A percentile compares a stretch with the other conserved stretches of the same genome.
phyloP scores from a whole-genome alignment of 2,888 invertebrate species.

The Nesidiocoris tenuis region DNA sequence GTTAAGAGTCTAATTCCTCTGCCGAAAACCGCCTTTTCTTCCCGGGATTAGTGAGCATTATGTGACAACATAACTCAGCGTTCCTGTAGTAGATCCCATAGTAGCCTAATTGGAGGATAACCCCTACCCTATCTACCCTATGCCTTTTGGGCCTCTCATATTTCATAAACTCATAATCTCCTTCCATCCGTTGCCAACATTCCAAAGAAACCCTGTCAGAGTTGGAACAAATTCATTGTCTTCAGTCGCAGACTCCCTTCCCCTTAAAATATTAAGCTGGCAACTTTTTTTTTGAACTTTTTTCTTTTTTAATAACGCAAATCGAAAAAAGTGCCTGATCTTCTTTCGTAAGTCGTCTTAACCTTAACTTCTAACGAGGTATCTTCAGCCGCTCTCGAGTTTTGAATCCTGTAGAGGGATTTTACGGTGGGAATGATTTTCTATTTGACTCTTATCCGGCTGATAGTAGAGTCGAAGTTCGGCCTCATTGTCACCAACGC shows the following conservation, averaged over 20 bases:
- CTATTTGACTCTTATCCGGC: too few relatives aligned
- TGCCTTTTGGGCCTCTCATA: conserved; percentile 15
- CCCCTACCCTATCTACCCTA: conserved; percentile 1
- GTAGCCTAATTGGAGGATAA: conserved; percentile 23
- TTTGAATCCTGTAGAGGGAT: neutral
- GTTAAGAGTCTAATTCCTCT: neutral
- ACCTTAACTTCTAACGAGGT: conserved; percentile 9
- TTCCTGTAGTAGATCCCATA: neutral
- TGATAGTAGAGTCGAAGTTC: too few relatives aligned
- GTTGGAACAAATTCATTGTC: conserved; percentile 6
- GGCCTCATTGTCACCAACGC: too few relatives aligned
- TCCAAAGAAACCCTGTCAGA: neutral
- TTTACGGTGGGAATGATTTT: neutral
- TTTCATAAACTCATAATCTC: conserved; percentile 23
- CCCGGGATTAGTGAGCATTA: conserved; percentile 19
- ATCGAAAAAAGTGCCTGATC: conserved; percentile 5
- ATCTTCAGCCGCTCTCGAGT: neutral
- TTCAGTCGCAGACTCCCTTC: neutral
- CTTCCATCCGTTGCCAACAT: neutral
- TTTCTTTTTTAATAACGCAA: conserved; percentile 12
- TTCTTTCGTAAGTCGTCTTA: conserved; percentile 10
- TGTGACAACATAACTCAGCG: conserved; percentile 23
- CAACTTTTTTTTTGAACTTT: too few relatives aligned
- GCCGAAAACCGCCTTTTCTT: conserved; percentile 21
- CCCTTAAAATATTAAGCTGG: neutral